Evolutionary conservation across 2,888 invertebrate genomes (phyloP).

Genomic region (Metacarcinus magister): DNA sequence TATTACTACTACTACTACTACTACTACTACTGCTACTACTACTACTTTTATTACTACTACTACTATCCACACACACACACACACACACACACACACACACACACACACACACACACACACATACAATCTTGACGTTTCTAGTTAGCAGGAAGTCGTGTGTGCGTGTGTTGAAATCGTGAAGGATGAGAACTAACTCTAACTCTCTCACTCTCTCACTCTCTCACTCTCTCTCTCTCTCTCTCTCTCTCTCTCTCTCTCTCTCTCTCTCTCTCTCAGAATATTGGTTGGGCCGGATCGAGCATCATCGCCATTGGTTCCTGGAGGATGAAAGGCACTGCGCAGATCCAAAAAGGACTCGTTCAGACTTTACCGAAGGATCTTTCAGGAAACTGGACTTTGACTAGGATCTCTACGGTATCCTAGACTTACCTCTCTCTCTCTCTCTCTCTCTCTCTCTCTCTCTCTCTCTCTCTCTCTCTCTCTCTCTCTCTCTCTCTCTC

Average conservation of each 20-base stretch:
- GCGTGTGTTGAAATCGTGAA: background rate
- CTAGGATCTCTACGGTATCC: background rate
- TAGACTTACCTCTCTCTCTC: background rate
- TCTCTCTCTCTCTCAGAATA: constrained; percentile 85
- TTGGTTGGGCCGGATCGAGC: constrained; percentile 92
- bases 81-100: constrained; percentile 18
- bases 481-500: constrained; percentile 26
- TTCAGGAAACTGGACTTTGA: constrained; percentile 55
- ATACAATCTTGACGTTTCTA: background rate
- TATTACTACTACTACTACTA: too few relatives aligned
- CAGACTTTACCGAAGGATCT: constrained; percentile 20
- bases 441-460: constrained; percentile 15
- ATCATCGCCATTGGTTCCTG: constrained; percentile 92
- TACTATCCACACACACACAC: background rate
- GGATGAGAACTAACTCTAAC: constrained; percentile 29
- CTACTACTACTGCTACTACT: background rate
- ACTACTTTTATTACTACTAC: too few relatives aligned
- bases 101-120: constrained; percentile 23
- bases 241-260: background rate
- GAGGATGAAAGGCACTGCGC: constrained; percentile 91
- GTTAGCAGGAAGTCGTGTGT: background rate
- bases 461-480: constrained; percentile 5
- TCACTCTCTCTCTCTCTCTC: constrained; percentile 44
- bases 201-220: constrained; percentile 83
- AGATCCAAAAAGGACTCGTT: constrained; percentile 85